Percentiles rank a stretch among this genome's conserved stretches.
Evolutionary conservation across 2,113 vertebrate genomes (phyloP).

Genomic region (Pteronura brasiliensis): DNA sequence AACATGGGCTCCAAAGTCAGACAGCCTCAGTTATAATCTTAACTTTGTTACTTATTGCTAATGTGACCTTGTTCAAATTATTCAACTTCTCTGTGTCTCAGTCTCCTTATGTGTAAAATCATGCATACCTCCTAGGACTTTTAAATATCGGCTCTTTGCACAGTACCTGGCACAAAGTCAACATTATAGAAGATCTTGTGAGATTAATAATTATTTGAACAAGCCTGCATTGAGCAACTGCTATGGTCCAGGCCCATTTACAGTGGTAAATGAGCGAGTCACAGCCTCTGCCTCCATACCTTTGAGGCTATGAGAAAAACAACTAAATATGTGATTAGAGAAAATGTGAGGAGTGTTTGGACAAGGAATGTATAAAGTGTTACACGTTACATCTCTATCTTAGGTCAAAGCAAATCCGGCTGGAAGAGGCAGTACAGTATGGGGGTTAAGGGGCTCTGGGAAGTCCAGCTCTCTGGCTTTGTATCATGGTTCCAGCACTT

Average conservation of each 20-base stretch:
- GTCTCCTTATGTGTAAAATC: not conserved
- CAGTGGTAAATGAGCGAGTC: not conserved
- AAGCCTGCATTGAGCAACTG: not conserved
- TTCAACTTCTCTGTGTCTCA: not conserved
- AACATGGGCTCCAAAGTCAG: not conserved
- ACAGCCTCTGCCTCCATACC: not conserved
- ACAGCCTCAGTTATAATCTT: not conserved
- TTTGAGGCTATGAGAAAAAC: not conserved
- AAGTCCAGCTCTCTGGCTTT: not conserved
- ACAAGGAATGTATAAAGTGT: not conserved
- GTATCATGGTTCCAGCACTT: not conserved
- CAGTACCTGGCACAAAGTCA: not conserved
- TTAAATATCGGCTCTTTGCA: constrained; percentile 3
- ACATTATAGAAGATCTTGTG: not conserved
- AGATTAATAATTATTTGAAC: not conserved
- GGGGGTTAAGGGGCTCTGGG: not conserved
- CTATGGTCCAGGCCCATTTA: not conserved
- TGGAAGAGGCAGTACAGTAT: not conserved
- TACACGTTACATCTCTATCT: not conserved
- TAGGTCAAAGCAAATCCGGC: not conserved
- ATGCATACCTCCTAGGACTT: not conserved
- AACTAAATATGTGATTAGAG: not conserved
- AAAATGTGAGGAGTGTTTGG: not conserved
- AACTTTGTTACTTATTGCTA: not conserved
- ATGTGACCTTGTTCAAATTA: not conserved